Evolutionary conservation across 2,113 vertebrate species (phyloP).

Genomic region (Myxocyprinus asiaticus): DNA sequence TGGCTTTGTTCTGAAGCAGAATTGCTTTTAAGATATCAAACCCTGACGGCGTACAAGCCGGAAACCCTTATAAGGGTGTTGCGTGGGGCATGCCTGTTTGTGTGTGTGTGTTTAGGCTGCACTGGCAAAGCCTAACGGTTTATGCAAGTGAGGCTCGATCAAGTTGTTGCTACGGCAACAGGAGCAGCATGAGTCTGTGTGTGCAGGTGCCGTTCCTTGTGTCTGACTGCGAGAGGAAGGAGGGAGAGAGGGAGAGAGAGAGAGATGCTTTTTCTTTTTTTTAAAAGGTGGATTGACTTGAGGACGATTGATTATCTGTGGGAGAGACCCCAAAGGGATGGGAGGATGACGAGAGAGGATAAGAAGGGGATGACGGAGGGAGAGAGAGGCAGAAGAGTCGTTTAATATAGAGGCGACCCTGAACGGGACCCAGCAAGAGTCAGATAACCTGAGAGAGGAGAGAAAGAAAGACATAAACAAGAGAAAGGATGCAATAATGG

Average conservation of each 20-base stretch:
- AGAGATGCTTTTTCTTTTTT: background rate
- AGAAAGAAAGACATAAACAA: background rate
- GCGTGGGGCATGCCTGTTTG: conserved; percentile 18
- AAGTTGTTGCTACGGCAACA: conserved; percentile 77
- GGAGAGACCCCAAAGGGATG: conserved; percentile 3
- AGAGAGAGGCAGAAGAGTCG: conserved; percentile 2
- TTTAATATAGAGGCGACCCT: conserved; percentile 5
- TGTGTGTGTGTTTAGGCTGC: background rate
- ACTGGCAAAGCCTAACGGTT: conserved; percentile 32
- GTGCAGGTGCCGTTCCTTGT: conserved; percentile 74
- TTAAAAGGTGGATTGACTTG: conserved; percentile 18
- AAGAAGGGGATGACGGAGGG: conserved; percentile 37
- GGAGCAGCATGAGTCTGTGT: conserved; percentile 65
- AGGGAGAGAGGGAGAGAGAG: background rate
- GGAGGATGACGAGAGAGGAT: background rate
- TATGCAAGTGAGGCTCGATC: conserved; percentile 68
- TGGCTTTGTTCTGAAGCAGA: background rate
- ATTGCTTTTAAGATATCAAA: background rate
- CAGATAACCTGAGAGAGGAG: conserved; percentile 15
- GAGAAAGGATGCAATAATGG: background rate
- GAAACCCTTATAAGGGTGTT: conserved; percentile 35
- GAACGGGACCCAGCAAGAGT: conserved; percentile 9
- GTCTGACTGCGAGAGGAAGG: conserved; percentile 64
- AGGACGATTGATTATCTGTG: conserved; percentile 30
- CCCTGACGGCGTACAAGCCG: background rate